Base-by-base conservation (phyloP, 2,797 vertebrate genomes). In the Tokudaia muenninki region DNA sequence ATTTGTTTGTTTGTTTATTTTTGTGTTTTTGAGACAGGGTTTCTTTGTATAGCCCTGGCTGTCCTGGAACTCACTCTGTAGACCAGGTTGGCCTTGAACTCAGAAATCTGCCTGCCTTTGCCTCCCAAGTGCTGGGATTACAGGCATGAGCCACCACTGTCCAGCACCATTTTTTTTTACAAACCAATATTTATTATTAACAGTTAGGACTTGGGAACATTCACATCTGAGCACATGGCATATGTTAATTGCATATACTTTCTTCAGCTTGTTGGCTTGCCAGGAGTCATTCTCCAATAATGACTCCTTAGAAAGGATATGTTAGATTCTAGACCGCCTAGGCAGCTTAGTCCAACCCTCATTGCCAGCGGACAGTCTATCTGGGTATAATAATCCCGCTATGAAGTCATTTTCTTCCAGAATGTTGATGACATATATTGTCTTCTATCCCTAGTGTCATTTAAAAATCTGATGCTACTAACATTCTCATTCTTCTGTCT, bases 261-360 rank as follows among this genome's bases (percentile, higher is more conserved):
- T 75, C 57, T 89, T 83, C 72, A 65, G 41, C 74, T 95, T 87
- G 77, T 72, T 17, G n/a, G 34, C 88, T 96, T 89, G 65, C 67
- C 59, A n/a, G 47, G 61, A 79, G 55, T 92, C 82, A 13, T 12
- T 83, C 74, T 81, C 74, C 74, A 59, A 3, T 19, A 57, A 4
- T 63, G 67, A n/a, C 86, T 83, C 75, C 63, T 91, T 61, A 44
- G 55, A 83, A 79, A 74, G 29, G 11, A 2, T 17, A 19, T 24
- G 61, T 52, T 91, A 78, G 26, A 24, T 26, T 75, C 63, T 55
- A 63, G 24, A 41, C 12, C 24, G 16, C 77, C n/a, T 24, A 34
- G 24, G 17, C 13, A 1, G 52, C 80, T 52, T 44, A 6, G 14
- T 44, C 78, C 61, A 50, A 1, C 70, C 52, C 37, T 79, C 61